Evolutionary conservation across 2,797 vertebrate genomes (phyloP).

Genomic region (Phoxinus dragarum): DNA sequence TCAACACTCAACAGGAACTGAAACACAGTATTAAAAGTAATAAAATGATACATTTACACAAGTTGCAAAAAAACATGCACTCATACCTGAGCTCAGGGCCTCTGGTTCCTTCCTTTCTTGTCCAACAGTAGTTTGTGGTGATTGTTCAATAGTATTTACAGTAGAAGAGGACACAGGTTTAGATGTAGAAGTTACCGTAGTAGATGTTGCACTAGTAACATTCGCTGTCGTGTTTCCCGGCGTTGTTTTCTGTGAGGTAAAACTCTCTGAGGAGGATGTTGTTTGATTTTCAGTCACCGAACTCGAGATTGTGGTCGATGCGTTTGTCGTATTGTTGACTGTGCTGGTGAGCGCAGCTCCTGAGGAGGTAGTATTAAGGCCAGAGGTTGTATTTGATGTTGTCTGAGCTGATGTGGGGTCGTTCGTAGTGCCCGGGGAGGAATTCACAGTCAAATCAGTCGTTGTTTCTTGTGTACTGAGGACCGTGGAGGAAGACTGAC

Average conservation of each 20-base stretch:
- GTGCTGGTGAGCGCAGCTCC: not conserved
- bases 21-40: too few relatives aligned
- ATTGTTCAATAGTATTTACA: too few relatives aligned
- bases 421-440: not conserved
- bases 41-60: not conserved
- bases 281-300: not conserved
- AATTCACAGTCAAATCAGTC: accelerated
- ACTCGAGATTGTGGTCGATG: not conserved
- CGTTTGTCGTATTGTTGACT: not conserved
- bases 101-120: not conserved
- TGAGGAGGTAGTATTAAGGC: not conserved
- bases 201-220: not conserved
- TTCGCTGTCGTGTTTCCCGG: not conserved
- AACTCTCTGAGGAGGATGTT: not conserved
- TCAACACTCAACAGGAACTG: not conserved
- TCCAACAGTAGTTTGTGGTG: accelerated
- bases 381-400: not conserved
- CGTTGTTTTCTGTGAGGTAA: not conserved
- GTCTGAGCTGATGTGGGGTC: not conserved
- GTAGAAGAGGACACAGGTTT: not conserved
- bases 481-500: not conserved
- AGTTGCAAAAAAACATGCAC: not conserved
- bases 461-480: not conserved
- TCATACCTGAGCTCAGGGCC: slow-evolving; percentile 35
- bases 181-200: not conserved